Evolutionary conservation across 2,797 vertebrate species (phyloP), one percentile per base, ranked within the genome.

Genomic region (Urosaurus nigricauda): DNA sequence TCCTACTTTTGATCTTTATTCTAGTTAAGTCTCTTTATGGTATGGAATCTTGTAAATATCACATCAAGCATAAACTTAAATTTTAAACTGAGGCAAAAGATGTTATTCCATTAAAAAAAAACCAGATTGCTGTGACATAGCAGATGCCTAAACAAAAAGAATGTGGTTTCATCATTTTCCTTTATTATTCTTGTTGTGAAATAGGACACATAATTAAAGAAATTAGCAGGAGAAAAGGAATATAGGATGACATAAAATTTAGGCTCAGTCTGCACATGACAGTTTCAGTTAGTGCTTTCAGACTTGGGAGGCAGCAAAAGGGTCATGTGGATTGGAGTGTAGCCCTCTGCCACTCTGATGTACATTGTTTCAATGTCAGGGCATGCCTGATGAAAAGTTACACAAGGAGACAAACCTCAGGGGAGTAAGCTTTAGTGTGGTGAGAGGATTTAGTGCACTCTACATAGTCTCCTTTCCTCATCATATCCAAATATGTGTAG

Each of bases 31-130:
- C 83, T 86, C 60, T 71, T 21, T 89, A 87, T 92, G 90, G 93
- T 90, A 85, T 87, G 88, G 90, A 93, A 91, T 90, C 88, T 89
- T 95, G 87, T 92, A 92, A 95, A 92, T 96, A 96, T 88, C 95
- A 93, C 94, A 94, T 94, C 92, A 95, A 93, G 92, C 95, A 91
- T 95, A 90, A 94, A 92, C 80, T 89, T 88, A 94, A 93, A 89
- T 83, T 95, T 93, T 93, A 94, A 90, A 0, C 0, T 91, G 82
- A 93, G 86, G 94, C 92, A 93, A 95, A 96, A 87, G 89, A 87
- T 85, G 84, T 89, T 87, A 85, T 93, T 78, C 29, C 65, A 90
- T 74, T 91, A 9, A 9, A 53, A 95, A 96, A 95, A 19, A 35
- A 92, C 40, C 1, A n/a, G 43, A 92, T 88, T 92, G 68, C 32